Base-by-base conservation (phyloP, 2,888 invertebrate genomes). In the Ischnus inquisitorius region DNA sequence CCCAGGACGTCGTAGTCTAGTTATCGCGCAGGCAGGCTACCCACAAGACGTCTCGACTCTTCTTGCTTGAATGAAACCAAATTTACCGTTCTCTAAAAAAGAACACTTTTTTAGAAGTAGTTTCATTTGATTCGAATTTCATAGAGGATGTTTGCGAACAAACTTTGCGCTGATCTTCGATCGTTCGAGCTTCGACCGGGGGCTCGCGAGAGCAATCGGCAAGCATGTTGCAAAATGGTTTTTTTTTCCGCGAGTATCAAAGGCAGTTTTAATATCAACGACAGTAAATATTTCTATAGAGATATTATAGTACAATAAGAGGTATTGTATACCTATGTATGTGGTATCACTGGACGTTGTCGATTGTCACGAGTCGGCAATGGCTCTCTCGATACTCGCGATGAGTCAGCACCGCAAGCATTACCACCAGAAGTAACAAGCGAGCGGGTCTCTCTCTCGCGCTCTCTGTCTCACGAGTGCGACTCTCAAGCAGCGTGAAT, bases 401-500 rank as follows among this genome's bases (percentile, higher is more conserved):
- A 84, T 84, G 84, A 84, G 78, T 84, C 84, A 84, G 80, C 80
- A 39, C 25, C 8, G 71, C 62, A 60, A 76, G 68, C 72, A 72
- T 83, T 76, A 51, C 69, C 71, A 77, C 65, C 74, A 65, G 60
- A 68, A 54, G 22, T 67, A 77, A 19, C 48, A 74, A 34, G 81
- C 57, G 51, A 14, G 65, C 43, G 16, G 43, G 19, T n/a, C n/a
- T n/a, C 28, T 62, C 22, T 51, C 57, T 48, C 39, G 60, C 16
- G 22, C 19, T 22, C 39, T 48, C 51, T 19, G 60, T 60, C 25
- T 60, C 28, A 14, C 28, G 67, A 77, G 76, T 34, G 76, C 65
- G 65, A 85, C 85, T 82, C 84, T 83, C 87, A 84, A 83, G 85
- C 81, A 78, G 85, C 83, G 87, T 86, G 88, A 88, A 88, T 87